phyloP scores from a whole-genome alignment of 2,888 invertebrate genomes.

The Hydroisotoma schaefferi region DNA sequence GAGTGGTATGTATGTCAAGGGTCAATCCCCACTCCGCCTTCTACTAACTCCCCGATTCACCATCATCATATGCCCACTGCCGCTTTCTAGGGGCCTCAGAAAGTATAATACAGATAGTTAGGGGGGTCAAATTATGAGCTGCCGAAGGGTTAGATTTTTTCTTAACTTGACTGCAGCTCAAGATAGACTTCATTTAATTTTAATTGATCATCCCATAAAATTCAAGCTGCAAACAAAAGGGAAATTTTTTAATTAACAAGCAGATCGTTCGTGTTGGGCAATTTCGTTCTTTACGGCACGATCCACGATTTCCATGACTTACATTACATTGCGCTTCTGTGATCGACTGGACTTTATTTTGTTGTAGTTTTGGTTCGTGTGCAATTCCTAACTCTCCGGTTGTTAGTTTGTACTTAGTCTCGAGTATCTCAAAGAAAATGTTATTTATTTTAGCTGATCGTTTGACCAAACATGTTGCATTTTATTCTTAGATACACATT shows the following conservation, averaged over 20 bases:
- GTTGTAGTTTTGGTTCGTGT: neutral
- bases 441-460: slow-evolving; percentile 6
- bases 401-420: neutral
- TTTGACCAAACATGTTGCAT: neutral
- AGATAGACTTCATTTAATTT: no score
- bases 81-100: slow-evolving; percentile 40
- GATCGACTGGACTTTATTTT: neutral
- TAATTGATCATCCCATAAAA: no score
- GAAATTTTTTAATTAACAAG: no score
- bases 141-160: no score
- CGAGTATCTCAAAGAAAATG: neutral
- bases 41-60: slow-evolving; percentile 54
- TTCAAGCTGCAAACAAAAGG: no score
- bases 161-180: no score
- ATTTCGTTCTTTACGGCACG: no score
- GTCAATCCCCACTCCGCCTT: slow-evolving; percentile 62
- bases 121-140: no score
- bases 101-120: no score
- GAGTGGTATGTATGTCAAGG: slow-evolving; percentile 79
- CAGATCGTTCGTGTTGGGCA: no score
- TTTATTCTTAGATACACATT: neutral
- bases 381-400: slow-evolving; percentile 3
- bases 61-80: slow-evolving; percentile 49
- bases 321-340: slow-evolving; percentile 5
- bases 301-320: slow-evolving; percentile 5